Evolutionary conservation across 2,888 invertebrate genomes (phyloP), one percentile per base, ranked within the genome.

Genomic region (Hyppa rectilinea): DNA sequence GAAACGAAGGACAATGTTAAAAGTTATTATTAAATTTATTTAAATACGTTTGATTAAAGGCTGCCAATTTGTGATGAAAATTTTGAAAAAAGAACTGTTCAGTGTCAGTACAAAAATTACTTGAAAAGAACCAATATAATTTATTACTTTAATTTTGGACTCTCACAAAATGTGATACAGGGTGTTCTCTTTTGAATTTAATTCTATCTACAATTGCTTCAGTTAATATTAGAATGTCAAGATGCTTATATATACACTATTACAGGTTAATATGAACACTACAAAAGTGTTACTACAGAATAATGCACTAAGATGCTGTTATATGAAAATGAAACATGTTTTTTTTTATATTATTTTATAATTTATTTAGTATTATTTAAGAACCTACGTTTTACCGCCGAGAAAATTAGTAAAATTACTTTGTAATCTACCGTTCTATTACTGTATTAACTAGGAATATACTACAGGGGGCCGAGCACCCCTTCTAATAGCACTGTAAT

Each of bases 281-380:
- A 84, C 67, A 40, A 5, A 62, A 70, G 81, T 84, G 83, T 83
- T 78, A 76, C 81, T 83, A 81, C 69, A 43, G 64, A 79, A 85
- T 56, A 76, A 83, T 83, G 78, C 76, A 65, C 72, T 78, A 81
- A 45, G 72, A 83, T 81, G 83, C 79, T 80, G 67, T 84, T 78
- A 73, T 29, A 71, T 84, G 78, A 63, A 78, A 78, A 84, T 84
- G 80, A 76, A 64, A 58, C 65, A 74, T 75, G 63, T 61, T 72
- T 56, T 61, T 72, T 56, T 72, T 67, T 70, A 81, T 55, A 69
- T 69, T 62, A 76, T 76, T 73, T 56, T 67, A 56, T 65, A 56
- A 70, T 75, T 77, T 72, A 72, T 64, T 82, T 75, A 63, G 69
- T 66, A 77, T 78, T 68, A 71, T 80, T 66, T 76, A 61, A 72